These are phyloP conservation scores for Polypterus senegalus DNA, from an alignment of 2,113 vertebrate species.

Conservation along the genomic window DNA sequence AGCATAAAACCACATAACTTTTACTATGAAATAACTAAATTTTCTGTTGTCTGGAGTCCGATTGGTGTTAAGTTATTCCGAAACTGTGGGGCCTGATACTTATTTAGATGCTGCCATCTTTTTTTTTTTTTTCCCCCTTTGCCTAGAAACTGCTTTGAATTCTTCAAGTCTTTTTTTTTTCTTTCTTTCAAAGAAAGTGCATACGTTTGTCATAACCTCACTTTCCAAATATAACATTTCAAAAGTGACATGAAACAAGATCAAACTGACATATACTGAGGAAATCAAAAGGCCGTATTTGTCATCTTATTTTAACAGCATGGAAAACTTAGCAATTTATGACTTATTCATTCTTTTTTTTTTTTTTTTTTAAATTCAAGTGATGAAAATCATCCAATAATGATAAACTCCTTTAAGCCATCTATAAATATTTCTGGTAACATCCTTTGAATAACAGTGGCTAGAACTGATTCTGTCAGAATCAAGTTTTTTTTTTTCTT, in stretches of 20 bases:
- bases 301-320: no score
- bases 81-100: conserved; percentile 21
- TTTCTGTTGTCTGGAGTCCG: conserved; percentile 21
- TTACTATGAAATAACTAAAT: conserved; percentile 20
- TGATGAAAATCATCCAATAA: no score
- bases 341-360: neutral
- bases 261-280: no score
- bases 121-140: conserved; percentile 4
- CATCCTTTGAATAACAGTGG: no score
- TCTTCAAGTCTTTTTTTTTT: conserved; percentile 3
- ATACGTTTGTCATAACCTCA: neutral
- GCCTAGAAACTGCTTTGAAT: conserved; percentile 3
- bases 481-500: no score
- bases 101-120: conserved; percentile 19
- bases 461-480: no score
- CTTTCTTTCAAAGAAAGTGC: neutral
- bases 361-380: neutral
- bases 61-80: conserved; percentile 14
- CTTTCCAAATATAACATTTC: neutral
- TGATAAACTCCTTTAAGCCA: no score
- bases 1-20: conserved; percentile 31
- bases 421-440: no score
- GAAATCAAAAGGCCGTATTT: no score
- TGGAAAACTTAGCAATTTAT: no score
- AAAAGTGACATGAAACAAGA: no score